Conservation (phyloP, 2,797 vertebrate genomes). For the Numenius phaeopus region DNA sequence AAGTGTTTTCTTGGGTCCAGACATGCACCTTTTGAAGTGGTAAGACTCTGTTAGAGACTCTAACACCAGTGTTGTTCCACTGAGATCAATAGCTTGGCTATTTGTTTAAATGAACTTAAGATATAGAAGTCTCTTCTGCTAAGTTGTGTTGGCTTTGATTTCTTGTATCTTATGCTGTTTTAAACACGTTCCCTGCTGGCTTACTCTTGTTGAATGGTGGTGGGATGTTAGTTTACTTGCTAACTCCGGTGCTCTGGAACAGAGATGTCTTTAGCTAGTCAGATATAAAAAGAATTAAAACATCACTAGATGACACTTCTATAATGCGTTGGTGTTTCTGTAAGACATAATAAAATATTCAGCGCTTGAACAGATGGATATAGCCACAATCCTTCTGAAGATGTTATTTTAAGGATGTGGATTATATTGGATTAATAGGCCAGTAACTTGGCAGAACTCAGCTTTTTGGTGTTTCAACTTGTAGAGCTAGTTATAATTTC, state of each 20-base stretch:
- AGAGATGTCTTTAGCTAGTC: neutral
- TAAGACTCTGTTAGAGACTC: neutral
- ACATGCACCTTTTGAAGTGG: neutral
- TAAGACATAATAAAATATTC: slow-evolving; percentile 53
- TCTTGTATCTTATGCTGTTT: neutral
- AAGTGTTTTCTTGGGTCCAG: neutral
- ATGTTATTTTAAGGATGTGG: slow-evolving; percentile 38
- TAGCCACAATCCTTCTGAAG: slow-evolving; percentile 44
- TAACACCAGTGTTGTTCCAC: neutral
- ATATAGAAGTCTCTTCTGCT: neutral
- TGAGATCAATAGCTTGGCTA: neutral
- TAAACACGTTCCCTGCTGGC: neutral
- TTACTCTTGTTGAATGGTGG: neutral
- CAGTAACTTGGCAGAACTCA: slow-evolving; percentile 2
- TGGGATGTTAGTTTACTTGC: neutral
- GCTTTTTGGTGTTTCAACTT: slow-evolving; percentile 31
- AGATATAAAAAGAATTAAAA: neutral
- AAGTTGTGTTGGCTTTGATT: neutral
- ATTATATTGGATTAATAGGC: slow-evolving; percentile 60
- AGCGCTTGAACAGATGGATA: slow-evolving; percentile 37
- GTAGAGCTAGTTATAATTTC: slow-evolving; percentile 19
- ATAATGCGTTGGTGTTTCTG: neutral
- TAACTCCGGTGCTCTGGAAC: neutral
- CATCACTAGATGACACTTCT: neutral
- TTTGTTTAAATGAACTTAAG: neutral